These are phyloP conservation scores for Hormaphis cornu DNA, from an alignment of 1,140 invertebrate genomes.

Conservation along the genomic window DNA sequence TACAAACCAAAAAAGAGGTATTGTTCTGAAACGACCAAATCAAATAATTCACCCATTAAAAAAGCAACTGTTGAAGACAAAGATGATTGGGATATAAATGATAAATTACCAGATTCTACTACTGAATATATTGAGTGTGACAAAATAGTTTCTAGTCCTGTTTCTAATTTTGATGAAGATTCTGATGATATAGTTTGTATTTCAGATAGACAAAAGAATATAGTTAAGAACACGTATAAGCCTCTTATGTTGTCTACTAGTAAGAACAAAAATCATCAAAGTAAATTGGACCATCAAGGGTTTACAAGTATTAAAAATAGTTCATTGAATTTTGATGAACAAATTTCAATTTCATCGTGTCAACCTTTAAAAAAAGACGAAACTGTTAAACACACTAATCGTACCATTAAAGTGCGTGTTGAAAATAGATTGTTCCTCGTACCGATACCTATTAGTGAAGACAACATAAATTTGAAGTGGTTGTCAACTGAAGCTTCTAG, in stretches of 20 bases:
- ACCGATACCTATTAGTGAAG: constrained; percentile 33
- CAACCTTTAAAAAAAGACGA: not conserved
- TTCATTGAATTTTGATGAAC: not conserved
- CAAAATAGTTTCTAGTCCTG: not conserved
- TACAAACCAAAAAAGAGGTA: constrained; percentile 24
- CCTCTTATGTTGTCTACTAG: constrained; percentile 8
- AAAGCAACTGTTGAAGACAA: not conserved
- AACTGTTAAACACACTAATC: not conserved
- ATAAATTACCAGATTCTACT: not conserved
- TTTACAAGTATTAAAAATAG: constrained; percentile 1
- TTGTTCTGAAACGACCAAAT: not conserved
- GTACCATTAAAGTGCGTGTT: constrained; percentile 35
- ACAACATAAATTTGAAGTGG: constrained; percentile 45
- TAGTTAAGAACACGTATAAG: not conserved
- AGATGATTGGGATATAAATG: not conserved
- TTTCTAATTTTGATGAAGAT: constrained; percentile 11
- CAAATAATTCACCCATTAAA: not conserved
- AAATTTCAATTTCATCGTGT: not conserved
- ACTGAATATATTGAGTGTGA: not conserved
- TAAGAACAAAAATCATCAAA: constrained; percentile 11
- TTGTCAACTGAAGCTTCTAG: constrained; percentile 56
- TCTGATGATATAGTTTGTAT: not conserved
- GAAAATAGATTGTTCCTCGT: constrained; percentile 37
- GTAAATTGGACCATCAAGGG: constrained; percentile 23
- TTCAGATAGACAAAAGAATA: not conserved